Base-by-base conservation (phyloP, 2,797 vertebrate species). In the Enteromius paludinosus region DNA sequence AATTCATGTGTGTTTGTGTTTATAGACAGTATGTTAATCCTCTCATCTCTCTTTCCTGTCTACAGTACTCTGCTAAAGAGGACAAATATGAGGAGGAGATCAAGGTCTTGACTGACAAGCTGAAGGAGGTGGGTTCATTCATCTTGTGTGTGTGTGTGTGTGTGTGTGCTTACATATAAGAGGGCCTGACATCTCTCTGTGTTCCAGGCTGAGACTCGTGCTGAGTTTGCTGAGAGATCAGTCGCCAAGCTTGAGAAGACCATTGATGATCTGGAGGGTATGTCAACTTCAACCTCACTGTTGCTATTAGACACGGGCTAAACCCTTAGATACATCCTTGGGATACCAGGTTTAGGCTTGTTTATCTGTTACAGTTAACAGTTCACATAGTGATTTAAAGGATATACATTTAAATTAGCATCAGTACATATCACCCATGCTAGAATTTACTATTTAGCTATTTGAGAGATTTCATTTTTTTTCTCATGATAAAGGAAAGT, bases 41-140 rank as follows among this genome's bases (percentile, higher is more conserved):
- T 38, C 11, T 64, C 28, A 15, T 0, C 28, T 83, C 33, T 78
- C 75, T 66, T 89, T 4, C 94, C 84, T 88, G 49, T 90, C 93
- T 92, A 91, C 94, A 99, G 98, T 99, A 99, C 93, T 98, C 98
- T 0, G 96, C 97, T 92, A 99, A 99, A 90, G 98, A 99, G 91
- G 98, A 99, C 94, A 99, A 99, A 85, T 99, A 99, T 11, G 98
- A 99, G 92, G 98, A 99, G 89, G 98, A 99, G 92, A 99, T 99
- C 92, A 99, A 99, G 94, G 95, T 99, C 87, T 95, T 99, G 79
- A 97, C 97, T 91, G 98, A 99, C 94, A 99, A 98, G 91, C 95
- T 99, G 92, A 99, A 99, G 93, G 98, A 99, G 97, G 98, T 96
- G 93, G 92, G 94, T 90, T 62, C 14, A 25, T 23, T 52, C 3